A percentile compares a stretch with the other conserved stretches of the same genome.
Conservation (phyloP, 2,113 vertebrate species). For the Lynx canadensis region DNA sequence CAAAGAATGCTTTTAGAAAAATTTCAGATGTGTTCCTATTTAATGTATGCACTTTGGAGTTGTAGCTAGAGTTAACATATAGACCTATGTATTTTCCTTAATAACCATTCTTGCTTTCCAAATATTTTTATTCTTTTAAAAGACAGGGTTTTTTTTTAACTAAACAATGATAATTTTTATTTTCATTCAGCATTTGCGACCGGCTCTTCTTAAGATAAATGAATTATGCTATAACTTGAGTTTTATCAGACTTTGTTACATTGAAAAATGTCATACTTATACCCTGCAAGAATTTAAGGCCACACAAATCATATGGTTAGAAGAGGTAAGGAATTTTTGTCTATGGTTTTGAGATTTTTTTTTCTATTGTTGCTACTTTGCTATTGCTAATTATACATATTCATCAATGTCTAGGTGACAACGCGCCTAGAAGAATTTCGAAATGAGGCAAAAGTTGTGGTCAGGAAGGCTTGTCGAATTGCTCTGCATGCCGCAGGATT, state of each 20-base stretch:
- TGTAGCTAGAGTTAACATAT: not conserved
- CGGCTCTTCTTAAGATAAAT: constrained; percentile 89
- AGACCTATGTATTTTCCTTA: not conserved
- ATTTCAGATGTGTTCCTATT: not conserved
- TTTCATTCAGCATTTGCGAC: constrained; percentile 85
- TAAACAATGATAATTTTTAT: constrained; percentile 61
- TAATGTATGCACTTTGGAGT: not conserved
- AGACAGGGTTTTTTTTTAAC: not conserved
- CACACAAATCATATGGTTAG: constrained; percentile 83
- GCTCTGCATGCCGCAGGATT: constrained; percentile 83
- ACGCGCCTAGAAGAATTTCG: constrained; percentile 86
- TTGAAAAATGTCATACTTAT: constrained; percentile 86
- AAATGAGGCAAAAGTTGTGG: constrained; percentile 88
- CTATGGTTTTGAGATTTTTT: not conserved
- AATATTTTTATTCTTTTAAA: constrained; percentile 25
- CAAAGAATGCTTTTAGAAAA: not conserved
- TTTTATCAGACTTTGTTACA: constrained; percentile 85
- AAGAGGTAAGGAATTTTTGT: constrained; percentile 83
- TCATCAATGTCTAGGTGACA: constrained; percentile 81
- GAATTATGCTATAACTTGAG: constrained; percentile 89
- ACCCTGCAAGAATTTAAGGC: constrained; percentile 88
- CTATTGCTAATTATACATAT: constrained; percentile 17
- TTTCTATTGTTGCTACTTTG: not conserved
- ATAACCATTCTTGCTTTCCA: not conserved
- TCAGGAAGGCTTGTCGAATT: constrained; percentile 84